phyloP scores from a whole-genome alignment of 1,140 invertebrate genomes.

The Papilio dardanus region DNA sequence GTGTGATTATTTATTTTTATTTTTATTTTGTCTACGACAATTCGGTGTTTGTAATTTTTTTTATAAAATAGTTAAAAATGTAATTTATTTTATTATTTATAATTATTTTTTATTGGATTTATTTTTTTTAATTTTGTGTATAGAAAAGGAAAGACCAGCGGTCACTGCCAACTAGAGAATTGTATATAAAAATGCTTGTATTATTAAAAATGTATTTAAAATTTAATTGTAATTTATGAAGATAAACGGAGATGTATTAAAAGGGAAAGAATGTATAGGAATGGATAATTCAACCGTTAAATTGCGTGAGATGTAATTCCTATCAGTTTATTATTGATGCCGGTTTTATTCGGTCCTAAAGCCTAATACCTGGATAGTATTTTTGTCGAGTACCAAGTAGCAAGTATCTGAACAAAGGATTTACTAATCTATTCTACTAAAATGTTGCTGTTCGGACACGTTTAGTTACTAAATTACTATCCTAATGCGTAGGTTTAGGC shows the following conservation, averaged over 20 bases:
- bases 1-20: background rate
- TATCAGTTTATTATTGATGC: no score
- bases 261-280: background rate
- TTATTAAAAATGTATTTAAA: slow-evolving; percentile 33
- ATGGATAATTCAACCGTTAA: background rate
- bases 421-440: no score
- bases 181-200: slow-evolving; percentile 48
- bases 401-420: no score
- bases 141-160: slow-evolving; percentile 55
- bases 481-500: no score
- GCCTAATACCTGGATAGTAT: no score
- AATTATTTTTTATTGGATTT: slow-evolving; percentile 16
- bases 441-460: no score
- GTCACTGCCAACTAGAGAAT: slow-evolving; percentile 63
- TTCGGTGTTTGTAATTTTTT: slow-evolving; percentile 8
- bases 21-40: slow-evolving; percentile 19
- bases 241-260: background rate
- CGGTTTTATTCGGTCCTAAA: no score
- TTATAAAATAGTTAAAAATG: background rate
- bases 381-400: no score
- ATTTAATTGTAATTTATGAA: background rate
- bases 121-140: slow-evolving; percentile 47
- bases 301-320: no score
- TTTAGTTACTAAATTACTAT: no score
- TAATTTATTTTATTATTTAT: slow-evolving; percentile 32